Evolutionary conservation across 2,113 vertebrate genomes (phyloP).

Genomic region (Glareola pratincola): DNA sequence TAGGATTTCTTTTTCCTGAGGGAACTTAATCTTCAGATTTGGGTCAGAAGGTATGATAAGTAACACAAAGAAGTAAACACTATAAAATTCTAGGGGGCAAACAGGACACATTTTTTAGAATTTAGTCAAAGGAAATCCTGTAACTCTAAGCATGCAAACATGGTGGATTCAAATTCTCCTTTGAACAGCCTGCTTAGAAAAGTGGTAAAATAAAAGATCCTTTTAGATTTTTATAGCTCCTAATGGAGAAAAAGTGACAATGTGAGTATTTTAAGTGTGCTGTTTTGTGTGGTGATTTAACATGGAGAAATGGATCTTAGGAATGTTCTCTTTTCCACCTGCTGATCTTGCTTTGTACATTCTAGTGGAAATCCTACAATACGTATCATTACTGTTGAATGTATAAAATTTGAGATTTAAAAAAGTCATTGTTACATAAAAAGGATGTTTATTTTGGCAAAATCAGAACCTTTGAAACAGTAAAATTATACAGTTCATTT

Average conservation of each 20-base stretch:
- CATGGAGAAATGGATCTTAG: background rate
- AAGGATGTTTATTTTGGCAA: conserved; percentile 38
- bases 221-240: background rate
- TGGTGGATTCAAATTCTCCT: background rate
- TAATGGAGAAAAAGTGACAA: background rate
- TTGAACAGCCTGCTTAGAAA: background rate
- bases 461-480: conserved; percentile 20
- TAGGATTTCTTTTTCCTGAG: conserved; percentile 17
- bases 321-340: background rate
- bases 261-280: background rate
- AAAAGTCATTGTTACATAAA: background rate
- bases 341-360: background rate
- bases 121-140: background rate
- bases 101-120: background rate
- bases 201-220: background rate
- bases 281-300: background rate
- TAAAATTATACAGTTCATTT: conserved; percentile 49
- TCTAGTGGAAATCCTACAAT: background rate
- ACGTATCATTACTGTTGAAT: background rate
- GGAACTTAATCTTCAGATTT: conserved; percentile 44
- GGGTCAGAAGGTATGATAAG: background rate
- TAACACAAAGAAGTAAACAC: conserved; percentile 44
- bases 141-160: background rate
- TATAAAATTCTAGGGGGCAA: background rate
- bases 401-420: background rate